Evolutionary conservation across 2,888 invertebrate species (phyloP).

Genomic region (Epirrhoe tristata): DNA sequence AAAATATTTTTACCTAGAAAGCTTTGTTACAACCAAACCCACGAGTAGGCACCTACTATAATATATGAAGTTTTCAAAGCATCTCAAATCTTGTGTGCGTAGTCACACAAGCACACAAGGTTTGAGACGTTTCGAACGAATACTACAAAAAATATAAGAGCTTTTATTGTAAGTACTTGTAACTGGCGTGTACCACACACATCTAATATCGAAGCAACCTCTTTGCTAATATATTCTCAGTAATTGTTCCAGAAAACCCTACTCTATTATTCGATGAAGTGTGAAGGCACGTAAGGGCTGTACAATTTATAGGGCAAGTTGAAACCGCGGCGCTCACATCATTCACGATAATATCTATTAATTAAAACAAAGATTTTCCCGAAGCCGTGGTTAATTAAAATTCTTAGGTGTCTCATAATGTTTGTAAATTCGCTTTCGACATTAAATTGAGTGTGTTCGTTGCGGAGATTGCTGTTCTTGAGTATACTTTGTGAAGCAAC

Average conservation of each 20-base stretch:
- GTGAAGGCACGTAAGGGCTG: conserved; percentile 65
- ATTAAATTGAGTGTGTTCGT: conserved; percentile 37
- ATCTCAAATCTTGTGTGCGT: no score
- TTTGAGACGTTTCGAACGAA: no score
- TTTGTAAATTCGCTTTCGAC: conserved; percentile 45
- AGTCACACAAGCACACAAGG: no score
- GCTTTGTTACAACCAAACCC: no score
- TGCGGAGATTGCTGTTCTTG: conserved; percentile 17
- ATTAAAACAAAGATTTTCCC: conserved; percentile 54
- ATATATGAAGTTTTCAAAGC: no score
- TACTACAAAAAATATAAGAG: no score
- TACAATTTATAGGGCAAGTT: conserved; percentile 75
- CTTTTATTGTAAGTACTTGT: not conserved
- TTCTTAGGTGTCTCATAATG: conserved; percentile 54
- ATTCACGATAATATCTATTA: conserved; percentile 70
- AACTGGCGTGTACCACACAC: conserved; percentile 16
- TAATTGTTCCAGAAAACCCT: conserved; percentile 75
- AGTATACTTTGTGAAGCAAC: conserved; percentile 17
- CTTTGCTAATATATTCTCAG: conserved; percentile 65
- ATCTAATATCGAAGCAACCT: conserved; percentile 61
- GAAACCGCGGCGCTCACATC: conserved; percentile 60
- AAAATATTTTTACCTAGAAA: no score
- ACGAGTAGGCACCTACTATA: no score
- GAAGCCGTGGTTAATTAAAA: conserved; percentile 54
- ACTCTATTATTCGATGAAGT: conserved; percentile 77